phyloP scores from a whole-genome alignment of 2,113 vertebrate species.

The Lanius ludovicianus region DNA sequence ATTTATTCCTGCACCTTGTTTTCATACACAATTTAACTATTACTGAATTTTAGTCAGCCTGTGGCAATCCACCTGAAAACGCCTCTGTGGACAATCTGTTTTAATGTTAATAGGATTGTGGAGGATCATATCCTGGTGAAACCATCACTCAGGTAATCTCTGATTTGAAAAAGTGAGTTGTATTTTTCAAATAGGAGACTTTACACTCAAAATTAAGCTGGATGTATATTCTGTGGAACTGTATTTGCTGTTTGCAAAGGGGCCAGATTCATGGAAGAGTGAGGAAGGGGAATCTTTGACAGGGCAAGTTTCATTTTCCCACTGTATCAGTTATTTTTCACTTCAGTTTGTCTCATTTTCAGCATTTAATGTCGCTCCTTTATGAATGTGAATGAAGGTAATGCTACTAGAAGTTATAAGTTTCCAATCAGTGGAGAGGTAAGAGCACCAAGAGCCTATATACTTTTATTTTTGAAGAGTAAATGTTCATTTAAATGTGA shows the following conservation, averaged over 20 bases:
- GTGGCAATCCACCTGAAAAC: background rate
- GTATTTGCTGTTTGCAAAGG: background rate
- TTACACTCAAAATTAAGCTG: background rate
- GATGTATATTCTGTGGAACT: background rate
- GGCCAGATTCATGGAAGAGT: background rate
- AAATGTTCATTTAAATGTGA: background rate
- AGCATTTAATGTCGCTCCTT: background rate
- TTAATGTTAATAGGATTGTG: background rate
- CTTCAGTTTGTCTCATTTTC: background rate
- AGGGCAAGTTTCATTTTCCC: background rate
- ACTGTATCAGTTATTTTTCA: background rate
- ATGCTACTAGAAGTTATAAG: accelerated
- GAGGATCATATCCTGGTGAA: background rate
- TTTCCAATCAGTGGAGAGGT: background rate
- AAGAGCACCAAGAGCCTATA: background rate
- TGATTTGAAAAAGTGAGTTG: background rate
- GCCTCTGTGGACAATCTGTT: background rate
- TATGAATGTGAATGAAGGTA: background rate
- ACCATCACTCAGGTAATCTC: background rate
- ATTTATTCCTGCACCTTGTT: background rate
- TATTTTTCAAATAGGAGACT: background rate
- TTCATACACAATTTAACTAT: background rate
- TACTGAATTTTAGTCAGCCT: background rate
- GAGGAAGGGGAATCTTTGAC: background rate
- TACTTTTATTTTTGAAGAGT: background rate